phyloP scores from a whole-genome alignment of 2,113 vertebrate genomes.

The Silurus meridionalis region DNA sequence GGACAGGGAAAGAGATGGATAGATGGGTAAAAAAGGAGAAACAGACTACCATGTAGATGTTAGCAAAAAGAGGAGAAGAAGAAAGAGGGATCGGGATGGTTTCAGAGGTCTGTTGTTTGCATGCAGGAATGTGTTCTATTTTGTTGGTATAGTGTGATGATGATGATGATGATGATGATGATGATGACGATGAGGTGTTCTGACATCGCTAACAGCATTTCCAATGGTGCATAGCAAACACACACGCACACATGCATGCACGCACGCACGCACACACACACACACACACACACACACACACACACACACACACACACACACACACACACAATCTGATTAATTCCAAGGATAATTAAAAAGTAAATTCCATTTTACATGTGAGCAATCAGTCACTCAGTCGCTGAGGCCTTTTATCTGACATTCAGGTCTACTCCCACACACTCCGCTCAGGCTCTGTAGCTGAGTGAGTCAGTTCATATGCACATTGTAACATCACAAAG shows the following conservation, averaged over 20 bases:
- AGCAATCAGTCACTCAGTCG: conserved; percentile 26
- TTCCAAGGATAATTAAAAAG: conserved; percentile 1
- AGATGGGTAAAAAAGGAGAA: conserved; percentile 23
- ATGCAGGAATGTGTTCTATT: neutral
- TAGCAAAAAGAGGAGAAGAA: neutral
- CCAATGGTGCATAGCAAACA: neutral
- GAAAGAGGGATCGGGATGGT: neutral
- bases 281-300: neutral
- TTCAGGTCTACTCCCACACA: conserved; percentile 8
- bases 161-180: conserved; percentile 23
- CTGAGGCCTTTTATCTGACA: conserved; percentile 5
- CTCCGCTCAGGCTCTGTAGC: neutral
- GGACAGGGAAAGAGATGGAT: neutral
- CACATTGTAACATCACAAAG: neutral
- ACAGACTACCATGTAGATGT: neutral
- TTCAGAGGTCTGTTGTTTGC: neutral
- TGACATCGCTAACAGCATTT: conserved; percentile 35
- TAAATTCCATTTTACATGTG: neutral
- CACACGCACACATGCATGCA: neutral
- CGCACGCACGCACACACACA: neutral
- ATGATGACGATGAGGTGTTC: conserved; percentile 24
- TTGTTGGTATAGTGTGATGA: conserved; percentile 2
- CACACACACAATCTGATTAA: neutral
- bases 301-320: neutral
- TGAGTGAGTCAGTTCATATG: neutral